phyloP scores from a whole-genome alignment of 2,113 vertebrate genomes.

The Ursus arctos region DNA sequence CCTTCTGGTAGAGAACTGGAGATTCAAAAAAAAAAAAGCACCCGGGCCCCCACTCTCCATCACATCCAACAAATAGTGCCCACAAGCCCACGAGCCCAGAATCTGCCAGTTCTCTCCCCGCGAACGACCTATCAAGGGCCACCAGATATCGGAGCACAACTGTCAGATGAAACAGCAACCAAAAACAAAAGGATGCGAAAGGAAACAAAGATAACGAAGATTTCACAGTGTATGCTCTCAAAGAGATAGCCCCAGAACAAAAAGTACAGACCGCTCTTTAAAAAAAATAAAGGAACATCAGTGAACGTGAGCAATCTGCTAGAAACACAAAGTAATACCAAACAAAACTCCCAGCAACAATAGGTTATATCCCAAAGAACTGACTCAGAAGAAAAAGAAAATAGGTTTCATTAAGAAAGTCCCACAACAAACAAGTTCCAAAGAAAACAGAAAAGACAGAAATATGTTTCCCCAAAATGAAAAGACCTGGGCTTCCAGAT shows the following conservation, averaged over 20 bases:
- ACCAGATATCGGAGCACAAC: not conserved
- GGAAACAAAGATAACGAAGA: not conserved
- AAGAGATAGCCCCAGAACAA: not conserved
- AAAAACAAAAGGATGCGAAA: slow-evolving; percentile 27
- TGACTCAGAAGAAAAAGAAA: not conserved
- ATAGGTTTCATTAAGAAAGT: not conserved
- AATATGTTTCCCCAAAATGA: not conserved
- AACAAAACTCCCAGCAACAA: not conserved
- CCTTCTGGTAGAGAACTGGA: not conserved
- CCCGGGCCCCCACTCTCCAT: not conserved
- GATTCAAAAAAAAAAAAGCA: not conserved
- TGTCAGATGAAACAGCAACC: not conserved
- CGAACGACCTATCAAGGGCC: not conserved
- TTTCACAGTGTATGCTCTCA: not conserved
- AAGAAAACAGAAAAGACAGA: not conserved
- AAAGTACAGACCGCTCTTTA: not conserved
- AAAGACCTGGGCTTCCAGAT: slow-evolving; percentile 2
- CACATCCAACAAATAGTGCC: not conserved
- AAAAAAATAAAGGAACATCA: not conserved
- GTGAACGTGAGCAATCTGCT: not conserved
- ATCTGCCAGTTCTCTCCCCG: not conserved
- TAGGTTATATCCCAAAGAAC: not conserved
- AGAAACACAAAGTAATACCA: not conserved
- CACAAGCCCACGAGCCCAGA: not conserved
- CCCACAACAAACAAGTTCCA: not conserved